These are phyloP conservation scores for Amblyopsis hoosieri DNA, from an alignment of 2,797 vertebrate species.

Conservation along the genomic window DNA sequence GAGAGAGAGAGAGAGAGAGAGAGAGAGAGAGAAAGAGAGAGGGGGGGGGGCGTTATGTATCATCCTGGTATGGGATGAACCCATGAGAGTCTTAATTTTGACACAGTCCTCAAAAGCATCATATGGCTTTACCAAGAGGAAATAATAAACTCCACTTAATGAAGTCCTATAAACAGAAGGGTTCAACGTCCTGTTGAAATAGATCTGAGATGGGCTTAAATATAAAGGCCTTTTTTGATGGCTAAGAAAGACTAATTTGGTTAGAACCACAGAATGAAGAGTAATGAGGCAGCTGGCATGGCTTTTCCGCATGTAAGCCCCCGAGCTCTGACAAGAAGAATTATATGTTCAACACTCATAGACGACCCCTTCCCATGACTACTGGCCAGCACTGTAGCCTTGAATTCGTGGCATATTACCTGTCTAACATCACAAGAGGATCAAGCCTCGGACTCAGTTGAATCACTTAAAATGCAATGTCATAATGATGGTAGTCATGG, in stretches of 20 bases:
- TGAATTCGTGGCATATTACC: conserved; percentile 45
- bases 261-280: conserved; percentile 40
- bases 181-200: conserved; percentile 25
- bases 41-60: too few relatives aligned
- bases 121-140: conserved; percentile 39
- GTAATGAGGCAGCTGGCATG: conserved; percentile 25
- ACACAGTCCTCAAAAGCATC: conserved; percentile 18
- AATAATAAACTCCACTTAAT: conserved; percentile 54
- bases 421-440: conserved; percentile 18
- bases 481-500: conserved; percentile 35
- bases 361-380: conserved; percentile 18
- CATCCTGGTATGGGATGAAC: neutral
- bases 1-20: conserved; percentile 9
- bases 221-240: conserved; percentile 76
- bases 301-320: neutral
- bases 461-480: conserved; percentile 25
- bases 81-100: conserved; percentile 16
- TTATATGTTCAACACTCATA: neutral
- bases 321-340: neutral
- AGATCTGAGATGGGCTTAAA: conserved; percentile 78
- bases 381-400: conserved; percentile 30
- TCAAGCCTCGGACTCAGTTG: conserved; percentile 6
- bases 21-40: conserved; percentile 3
- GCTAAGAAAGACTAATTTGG: conserved; percentile 71
- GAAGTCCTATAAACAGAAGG: conserved; percentile 34